These are phyloP conservation scores for Sorex maritimensis DNA, from an alignment of 2,797 vertebrate species.

Conservation along the genomic window DNA sequence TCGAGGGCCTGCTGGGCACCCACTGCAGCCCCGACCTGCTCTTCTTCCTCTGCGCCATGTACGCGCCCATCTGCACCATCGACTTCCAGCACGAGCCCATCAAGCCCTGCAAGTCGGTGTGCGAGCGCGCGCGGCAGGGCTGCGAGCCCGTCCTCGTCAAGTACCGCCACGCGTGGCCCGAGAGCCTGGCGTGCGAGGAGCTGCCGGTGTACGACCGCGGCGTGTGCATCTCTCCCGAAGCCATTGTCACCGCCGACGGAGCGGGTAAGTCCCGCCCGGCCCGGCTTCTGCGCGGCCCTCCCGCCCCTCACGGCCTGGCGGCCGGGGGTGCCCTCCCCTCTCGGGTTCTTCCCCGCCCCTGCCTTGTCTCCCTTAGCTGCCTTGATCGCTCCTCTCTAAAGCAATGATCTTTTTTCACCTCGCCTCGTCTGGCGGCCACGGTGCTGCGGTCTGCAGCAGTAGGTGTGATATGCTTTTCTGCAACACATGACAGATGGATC, in stretches of 20 bases:
- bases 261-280: conserved; percentile 92
- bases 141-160: conserved; percentile 97
- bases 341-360: background rate
- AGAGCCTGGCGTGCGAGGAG: conserved; percentile 96
- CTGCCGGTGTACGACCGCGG: conserved; percentile 98
- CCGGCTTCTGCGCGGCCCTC: too few species aligned
- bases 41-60: conserved; percentile 99
- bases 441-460: too few species aligned
- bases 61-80: conserved; percentile 99
- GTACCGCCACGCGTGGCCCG: conserved; percentile 98
- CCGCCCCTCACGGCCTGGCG: conserved; percentile 67
- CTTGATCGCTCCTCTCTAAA: background rate
- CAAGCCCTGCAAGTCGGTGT: conserved; percentile 98
- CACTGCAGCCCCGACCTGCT: conserved; percentile 96
- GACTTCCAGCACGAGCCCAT: conserved; percentile 99
- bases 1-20: conserved; percentile 96
- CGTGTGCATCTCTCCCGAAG: conserved; percentile 98
- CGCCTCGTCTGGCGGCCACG: too few species aligned
- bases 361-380: background rate
- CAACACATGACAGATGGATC: too few species aligned
- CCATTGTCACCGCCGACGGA: conserved; percentile 96
- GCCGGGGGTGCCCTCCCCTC: background rate
- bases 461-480: too few species aligned
- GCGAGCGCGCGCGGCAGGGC: conserved; percentile 95
- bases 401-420: background rate